phyloP scores from a whole-genome alignment of 1,140 invertebrate genomes.

The Drosophila tristis region DNA sequence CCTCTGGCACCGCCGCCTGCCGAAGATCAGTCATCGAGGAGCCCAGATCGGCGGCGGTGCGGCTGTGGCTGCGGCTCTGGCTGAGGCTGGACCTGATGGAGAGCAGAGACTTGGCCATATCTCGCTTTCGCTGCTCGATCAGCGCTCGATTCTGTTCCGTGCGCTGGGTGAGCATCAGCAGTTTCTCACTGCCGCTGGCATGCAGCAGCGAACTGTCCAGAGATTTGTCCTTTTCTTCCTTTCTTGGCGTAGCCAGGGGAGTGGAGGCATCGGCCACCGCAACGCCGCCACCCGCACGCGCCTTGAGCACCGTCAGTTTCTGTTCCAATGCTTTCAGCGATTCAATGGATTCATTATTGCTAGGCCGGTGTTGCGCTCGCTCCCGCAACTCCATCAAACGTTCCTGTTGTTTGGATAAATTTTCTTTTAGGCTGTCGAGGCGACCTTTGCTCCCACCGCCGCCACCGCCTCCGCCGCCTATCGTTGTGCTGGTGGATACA shows the following conservation, averaged over 20 bases:
- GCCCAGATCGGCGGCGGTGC: slow-evolving; percentile 56
- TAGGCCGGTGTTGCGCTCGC: slow-evolving; percentile 15
- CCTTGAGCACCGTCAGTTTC: slow-evolving; percentile 28
- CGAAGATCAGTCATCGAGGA: slow-evolving; percentile 80
- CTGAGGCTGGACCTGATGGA: slow-evolving; percentile 39
- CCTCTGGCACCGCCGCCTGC: neutral
- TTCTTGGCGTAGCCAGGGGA: slow-evolving; percentile 40
- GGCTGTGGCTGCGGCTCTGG: neutral
- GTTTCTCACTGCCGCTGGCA: slow-evolving; percentile 84
- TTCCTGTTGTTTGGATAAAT: slow-evolving; percentile 66
- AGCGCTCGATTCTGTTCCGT: slow-evolving; percentile 85
- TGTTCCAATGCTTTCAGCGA: slow-evolving; percentile 51
- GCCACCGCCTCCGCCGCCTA: neutral
- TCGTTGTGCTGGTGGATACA: slow-evolving; percentile 24
- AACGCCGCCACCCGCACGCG: neutral
- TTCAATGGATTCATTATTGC: slow-evolving; percentile 60
- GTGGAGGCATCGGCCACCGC: slow-evolving; percentile 33
- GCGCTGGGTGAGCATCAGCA: slow-evolving; percentile 85
- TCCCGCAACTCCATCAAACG: slow-evolving; percentile 50
- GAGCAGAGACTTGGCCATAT: slow-evolving; percentile 61
- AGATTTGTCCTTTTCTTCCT: slow-evolving; percentile 43
- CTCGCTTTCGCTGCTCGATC: slow-evolving; percentile 63
- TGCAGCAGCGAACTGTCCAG: slow-evolving; percentile 17
- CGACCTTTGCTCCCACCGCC: slow-evolving; percentile 45
- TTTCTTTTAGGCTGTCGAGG: slow-evolving; percentile 64